Conservation (phyloP, 2,797 vertebrate genomes). For the Alauda arvensis region DNA sequence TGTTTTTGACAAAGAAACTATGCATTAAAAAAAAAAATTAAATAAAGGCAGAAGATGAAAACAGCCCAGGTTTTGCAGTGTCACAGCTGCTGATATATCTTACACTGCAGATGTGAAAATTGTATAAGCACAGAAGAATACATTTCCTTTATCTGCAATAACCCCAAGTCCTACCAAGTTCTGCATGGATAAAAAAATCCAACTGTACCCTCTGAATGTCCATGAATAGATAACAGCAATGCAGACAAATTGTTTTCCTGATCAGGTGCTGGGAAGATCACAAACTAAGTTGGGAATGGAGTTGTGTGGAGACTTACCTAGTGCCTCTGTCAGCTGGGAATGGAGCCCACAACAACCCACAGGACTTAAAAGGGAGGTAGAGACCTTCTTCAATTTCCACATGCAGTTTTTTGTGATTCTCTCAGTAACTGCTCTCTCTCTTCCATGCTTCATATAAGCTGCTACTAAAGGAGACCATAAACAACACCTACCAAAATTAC, state of each 20-base stretch:
- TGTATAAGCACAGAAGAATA: not conserved
- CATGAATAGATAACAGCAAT: not conserved
- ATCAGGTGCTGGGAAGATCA: not conserved
- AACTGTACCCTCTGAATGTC: not conserved
- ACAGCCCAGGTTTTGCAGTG: not conserved
- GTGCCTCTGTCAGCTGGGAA: not conserved
- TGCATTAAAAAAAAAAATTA: not conserved
- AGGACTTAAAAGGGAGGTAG: not conserved
- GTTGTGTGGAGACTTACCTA: not conserved
- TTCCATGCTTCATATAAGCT: not conserved
- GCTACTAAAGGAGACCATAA: not conserved
- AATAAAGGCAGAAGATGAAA: not conserved
- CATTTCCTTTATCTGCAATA: not conserved
- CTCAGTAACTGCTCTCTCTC: not conserved
- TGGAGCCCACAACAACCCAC: not conserved
- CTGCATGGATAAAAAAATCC: not conserved
- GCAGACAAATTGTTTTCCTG: not conserved
- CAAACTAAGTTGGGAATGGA: not conserved
- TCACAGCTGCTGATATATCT: not conserved
- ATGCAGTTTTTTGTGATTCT: not conserved
- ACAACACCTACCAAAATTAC: not conserved
- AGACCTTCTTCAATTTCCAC: not conserved
- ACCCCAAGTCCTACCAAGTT: not conserved
- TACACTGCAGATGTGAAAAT: not conserved
- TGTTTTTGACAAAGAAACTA: not conserved